Evolutionary conservation across 2,797 vertebrate genomes (phyloP), one percentile per base, ranked within the genome.

Genomic region (Peromyscus eremicus): DNA sequence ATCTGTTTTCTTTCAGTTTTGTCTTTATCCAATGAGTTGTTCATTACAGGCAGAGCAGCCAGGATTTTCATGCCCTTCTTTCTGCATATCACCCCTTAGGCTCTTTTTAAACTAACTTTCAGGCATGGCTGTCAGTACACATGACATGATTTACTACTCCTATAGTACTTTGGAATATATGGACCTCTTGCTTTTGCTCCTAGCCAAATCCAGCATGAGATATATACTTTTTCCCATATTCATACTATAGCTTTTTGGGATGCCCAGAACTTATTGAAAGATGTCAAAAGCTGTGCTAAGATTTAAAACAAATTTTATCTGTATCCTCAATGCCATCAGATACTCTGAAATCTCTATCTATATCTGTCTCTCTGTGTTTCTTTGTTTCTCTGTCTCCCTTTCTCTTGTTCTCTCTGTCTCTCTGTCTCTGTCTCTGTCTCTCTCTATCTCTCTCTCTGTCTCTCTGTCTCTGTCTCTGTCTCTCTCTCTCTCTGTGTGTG

Each of bases 301-400:
- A 29, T 88, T 85, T n/a, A 32, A n/a, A 49, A 43, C 68, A 34
- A 43, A 68, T 34, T 64, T 43, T 27, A 91, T 2, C 32, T 46
- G n/a, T 14, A 1, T 29, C 2, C n/a, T 34, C 29, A 68, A 19
- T 6, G 1, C 1, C 7, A 14, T 27, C 6, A 57, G 43, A 17
- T 75, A 34, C 2, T 52, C 5, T 60, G 40, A 73, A 57, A 46
- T 66, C 1, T 29, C 8, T 84, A 14, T 62, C 16, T 83, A 10
- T 37, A 21, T 60, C 46, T 34, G 29, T 52, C 49, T 52, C 49
- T 52, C 49, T 52, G 11, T 52, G 11, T 52, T 43, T 43, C 43
- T 43, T 6, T 46, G 10, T 49, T 10, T 49, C 49, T 52, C 7
- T 52, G 12, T 52, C 49, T 12, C 49, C 52, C 49, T 52, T 13